Evolutionary conservation across 2,113 vertebrate genomes (phyloP).

Genomic region (Gyps fulvus): DNA sequence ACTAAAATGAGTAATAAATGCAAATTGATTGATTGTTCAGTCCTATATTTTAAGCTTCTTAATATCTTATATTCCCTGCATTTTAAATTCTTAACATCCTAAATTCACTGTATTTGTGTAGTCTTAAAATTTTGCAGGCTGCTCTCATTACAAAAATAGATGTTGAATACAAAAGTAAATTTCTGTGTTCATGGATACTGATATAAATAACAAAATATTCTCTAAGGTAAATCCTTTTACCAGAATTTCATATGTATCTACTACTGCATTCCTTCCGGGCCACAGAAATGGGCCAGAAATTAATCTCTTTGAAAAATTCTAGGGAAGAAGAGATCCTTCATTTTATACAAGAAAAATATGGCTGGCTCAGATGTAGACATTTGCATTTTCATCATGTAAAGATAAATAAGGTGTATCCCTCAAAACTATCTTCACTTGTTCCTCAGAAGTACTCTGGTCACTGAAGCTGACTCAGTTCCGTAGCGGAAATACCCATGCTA

Average conservation of each 20-base stretch:
- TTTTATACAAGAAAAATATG: neutral
- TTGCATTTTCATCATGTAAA: neutral
- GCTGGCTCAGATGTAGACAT: neutral
- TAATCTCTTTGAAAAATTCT: neutral
- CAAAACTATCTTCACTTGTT: neutral
- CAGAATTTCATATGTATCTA: neutral
- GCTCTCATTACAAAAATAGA: neutral
- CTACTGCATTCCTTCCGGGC: neutral
- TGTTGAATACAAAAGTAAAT: neutral
- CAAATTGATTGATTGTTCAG: neutral
- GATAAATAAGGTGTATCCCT: neutral
- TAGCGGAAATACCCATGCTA: neutral
- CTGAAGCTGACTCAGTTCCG: neutral
- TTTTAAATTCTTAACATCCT: neutral
- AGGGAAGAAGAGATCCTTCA: neutral
- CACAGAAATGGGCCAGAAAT: neutral
- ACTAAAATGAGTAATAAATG: neutral
- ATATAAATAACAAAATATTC: neutral
- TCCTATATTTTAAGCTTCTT: neutral
- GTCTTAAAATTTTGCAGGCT: neutral
- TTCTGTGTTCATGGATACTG: neutral
- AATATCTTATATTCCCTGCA: neutral
- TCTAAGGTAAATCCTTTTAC: neutral
- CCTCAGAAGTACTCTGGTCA: neutral
- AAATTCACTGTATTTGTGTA: neutral